Base-by-base conservation (phyloP, 2,113 vertebrate genomes). In the Lepidothrix coronata region DNA sequence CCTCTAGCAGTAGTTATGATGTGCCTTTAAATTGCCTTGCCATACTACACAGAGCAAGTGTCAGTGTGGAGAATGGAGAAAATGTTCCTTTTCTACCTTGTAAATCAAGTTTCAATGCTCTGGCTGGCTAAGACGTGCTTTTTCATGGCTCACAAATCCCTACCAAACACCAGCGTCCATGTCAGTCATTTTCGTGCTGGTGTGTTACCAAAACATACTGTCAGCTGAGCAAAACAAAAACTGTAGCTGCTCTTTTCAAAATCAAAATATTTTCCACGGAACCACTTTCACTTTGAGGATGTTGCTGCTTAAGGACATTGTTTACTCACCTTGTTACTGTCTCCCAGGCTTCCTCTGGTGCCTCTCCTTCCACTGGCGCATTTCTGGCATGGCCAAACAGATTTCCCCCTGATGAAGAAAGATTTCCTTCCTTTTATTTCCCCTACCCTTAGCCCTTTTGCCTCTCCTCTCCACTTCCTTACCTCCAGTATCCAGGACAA, bases 1-100 rank as follows among this genome's bases (percentile, higher is more conserved):
- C 12, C 63, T 66, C 51, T 23, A 43, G 7, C 0, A 0, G 28
- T 30, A 11, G 35, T 91, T 55, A 39, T 23, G 16, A 39, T 0
- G 2, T 16, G 23, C 24, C 48, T 82, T 81, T 48, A 31, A 85
- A 35, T 6, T 17, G 33, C 33, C 33, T 35, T 43, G 49, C 30
- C 25, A 20, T 8, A 5, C 16, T 39, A 8, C 25, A 11, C 2
- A 18, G 66, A 77, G 39, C 31, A 12, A 72, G 44, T 3, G 23
- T 17, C 63, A 51, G 14, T 44, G 33, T 61, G 39, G 24, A 33
- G 55, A 61, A 85, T 1, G 14, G 22, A 37, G 57, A 59, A 78
- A 52, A 62, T 4, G 6, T 41, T 80, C 33, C 37, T 66, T 66
- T 58, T 28, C 61, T 44, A 41, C 39, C 8, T 66, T 52, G 51